Evolutionary conservation across 2,113 vertebrate species (phyloP), one percentile per base, ranked within the genome.

Genomic region (Leucopsar rothschildi): DNA sequence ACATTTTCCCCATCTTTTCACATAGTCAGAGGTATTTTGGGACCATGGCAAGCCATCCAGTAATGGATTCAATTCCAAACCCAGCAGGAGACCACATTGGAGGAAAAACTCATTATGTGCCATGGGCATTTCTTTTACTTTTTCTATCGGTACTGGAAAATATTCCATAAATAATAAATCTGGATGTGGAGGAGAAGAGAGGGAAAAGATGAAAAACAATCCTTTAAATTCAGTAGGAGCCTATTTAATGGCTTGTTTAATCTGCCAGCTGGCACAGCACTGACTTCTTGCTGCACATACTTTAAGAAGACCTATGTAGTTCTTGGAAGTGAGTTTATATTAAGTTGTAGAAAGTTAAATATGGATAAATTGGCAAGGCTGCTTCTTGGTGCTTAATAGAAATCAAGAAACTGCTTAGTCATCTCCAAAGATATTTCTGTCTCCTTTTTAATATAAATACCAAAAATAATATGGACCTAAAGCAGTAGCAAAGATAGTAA

Each of bases 251-350:
- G 82, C 65, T 80, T 95, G 70, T 95, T 97, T 96, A 95, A 96
- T 95, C 96, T 96, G 97, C 97, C 98, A 98, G 97, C 97, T 98
- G 98, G 97, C 95, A 79, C 91, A 71, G 37, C 9, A 12, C 37
- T 93, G 96, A 96, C 94, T 97, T 96, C 94, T 98, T 96, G 94
- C 97, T 96, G 96, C 95, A 97, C 93, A 95, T 97, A 95, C 90
- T 98, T 97, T 97, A 93, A 95, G 95, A 91, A 95, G 93, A 97
- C 91, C 90, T 95, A 92, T 97, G 97, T 95, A 97, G 94, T 94
- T 98, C 95, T 98, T 98, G 97, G 97, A 98, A 97, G 61, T 10
- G 52, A 96, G 83, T 96, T 97, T 88, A 96, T 93, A 95, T 95
- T 96, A 96, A 95, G 94, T 82, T 94, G 82, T 92, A 98, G 97